Percentiles rank a stretch among this genome's conserved stretches.
phyloP scores from a whole-genome alignment of 2,113 vertebrate genomes.

The Bubo scandiacus region DNA sequence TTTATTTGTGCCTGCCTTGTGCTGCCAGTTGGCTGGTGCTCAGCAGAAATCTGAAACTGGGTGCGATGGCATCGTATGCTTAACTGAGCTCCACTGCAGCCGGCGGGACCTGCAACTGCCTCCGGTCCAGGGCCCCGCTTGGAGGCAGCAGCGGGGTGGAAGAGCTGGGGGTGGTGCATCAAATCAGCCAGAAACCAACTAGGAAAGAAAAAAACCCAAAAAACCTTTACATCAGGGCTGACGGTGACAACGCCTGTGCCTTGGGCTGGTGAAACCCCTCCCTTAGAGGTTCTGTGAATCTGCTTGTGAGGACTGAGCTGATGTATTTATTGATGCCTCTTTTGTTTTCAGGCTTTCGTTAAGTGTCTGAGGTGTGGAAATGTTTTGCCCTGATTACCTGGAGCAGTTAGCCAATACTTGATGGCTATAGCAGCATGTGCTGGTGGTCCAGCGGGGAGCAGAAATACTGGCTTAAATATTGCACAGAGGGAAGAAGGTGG shows the following conservation, averaged over 20 bases:
- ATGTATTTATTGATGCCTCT: not conserved
- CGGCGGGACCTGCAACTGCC: rapidly evolving
- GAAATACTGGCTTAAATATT: not conserved
- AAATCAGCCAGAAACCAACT: not conserved
- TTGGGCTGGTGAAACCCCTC: not conserved
- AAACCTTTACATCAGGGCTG: not conserved
- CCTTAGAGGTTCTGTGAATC: not conserved
- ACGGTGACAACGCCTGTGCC: not conserved
- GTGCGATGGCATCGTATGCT: not conserved
- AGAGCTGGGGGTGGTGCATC: not conserved
- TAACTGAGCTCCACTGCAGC: rapidly evolving
- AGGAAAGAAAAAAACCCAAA: not conserved
- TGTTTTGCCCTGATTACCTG: not conserved
- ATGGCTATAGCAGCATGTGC: not conserved
- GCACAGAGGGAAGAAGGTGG: rapidly evolving
- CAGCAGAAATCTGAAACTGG: not conserved
- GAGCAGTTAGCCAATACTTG: not conserved
- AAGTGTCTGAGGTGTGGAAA: not conserved
- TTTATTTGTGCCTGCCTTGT: not conserved
- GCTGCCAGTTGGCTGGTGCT: not conserved
- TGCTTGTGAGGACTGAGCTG: not conserved
- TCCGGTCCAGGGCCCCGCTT: not conserved
- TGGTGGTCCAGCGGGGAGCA: not conserved
- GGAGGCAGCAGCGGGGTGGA: not conserved
- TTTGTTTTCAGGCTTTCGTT: not conserved